A percentile compares a stretch with the other conserved stretches of the same genome.
These are phyloP conservation scores for Danio albolineatus DNA, from an alignment of 2,797 vertebrate genomes.

Conservation along the genomic window DNA sequence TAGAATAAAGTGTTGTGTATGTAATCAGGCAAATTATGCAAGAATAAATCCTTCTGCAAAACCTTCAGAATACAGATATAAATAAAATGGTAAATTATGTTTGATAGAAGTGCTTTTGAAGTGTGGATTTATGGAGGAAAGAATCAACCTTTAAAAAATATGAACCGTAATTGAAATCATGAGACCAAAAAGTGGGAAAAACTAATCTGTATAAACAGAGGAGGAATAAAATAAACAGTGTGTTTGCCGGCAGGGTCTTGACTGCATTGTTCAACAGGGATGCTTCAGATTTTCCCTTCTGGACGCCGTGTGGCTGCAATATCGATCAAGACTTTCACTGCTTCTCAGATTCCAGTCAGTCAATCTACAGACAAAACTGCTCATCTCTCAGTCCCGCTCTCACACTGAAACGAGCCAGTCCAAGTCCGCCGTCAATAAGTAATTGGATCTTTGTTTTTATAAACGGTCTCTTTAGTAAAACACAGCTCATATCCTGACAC, in stretches of 20 bases:
- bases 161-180: too few relatives aligned
- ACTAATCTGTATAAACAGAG: too few relatives aligned
- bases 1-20: too few relatives aligned
- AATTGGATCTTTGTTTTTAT: slow-evolving; percentile 35
- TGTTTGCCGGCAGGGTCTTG: background rate
- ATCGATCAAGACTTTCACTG: slow-evolving; percentile 39
- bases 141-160: too few relatives aligned
- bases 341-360: slow-evolving; percentile 37
- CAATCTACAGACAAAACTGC: slow-evolving; percentile 20
- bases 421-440: slow-evolving; percentile 21
- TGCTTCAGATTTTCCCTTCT: slow-evolving; percentile 8
- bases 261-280: slow-evolving; percentile 4
- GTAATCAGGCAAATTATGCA: too few relatives aligned
- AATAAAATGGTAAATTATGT: too few relatives aligned
- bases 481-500: slow-evolving; percentile 1
- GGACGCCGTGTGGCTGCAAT: slow-evolving; percentile 15
- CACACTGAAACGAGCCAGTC: slow-evolving; percentile 23
- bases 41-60: too few relatives aligned
- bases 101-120: too few relatives aligned
- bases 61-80: too few relatives aligned
- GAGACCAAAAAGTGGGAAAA: too few relatives aligned
- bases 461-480: slow-evolving; percentile 36
- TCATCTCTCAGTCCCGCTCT: slow-evolving; percentile 11
- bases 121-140: too few relatives aligned
- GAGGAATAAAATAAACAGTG: too few relatives aligned